Conservation (phyloP, 2,797 vertebrate genomes). For the Syndactyla subalaris region DNA sequence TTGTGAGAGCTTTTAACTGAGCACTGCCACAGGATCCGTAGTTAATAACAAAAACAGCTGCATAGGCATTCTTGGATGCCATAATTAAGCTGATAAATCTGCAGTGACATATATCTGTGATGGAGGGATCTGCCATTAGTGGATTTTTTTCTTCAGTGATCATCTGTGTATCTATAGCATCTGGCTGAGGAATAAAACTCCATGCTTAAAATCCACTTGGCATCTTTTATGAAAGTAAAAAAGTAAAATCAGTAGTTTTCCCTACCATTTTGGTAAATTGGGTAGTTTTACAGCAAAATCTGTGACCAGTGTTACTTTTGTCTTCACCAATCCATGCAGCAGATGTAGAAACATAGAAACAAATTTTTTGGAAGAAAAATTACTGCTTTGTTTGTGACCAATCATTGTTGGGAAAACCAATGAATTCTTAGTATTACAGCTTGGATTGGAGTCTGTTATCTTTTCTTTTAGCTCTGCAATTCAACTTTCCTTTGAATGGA, state of each 20-base stretch:
- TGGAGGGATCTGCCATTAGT: neutral
- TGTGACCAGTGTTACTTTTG: neutral
- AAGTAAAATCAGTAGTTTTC: neutral
- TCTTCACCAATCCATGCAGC: neutral
- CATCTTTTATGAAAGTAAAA: neutral
- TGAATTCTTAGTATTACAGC: neutral
- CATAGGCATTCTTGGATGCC: neutral
- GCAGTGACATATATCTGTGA: neutral
- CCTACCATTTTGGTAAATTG: neutral
- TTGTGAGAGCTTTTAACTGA: neutral
- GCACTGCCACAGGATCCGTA: neutral
- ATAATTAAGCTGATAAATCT: constrained; percentile 11
- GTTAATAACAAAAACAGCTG: neutral
- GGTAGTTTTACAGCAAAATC: neutral
- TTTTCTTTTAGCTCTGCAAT: neutral
- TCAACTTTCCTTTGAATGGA: neutral
- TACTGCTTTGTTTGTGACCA: neutral
- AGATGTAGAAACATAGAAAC: neutral
- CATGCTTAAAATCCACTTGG: neutral
- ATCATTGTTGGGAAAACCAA: neutral
- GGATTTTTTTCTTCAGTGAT: neutral
- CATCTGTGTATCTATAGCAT: neutral
- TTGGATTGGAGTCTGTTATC: neutral
- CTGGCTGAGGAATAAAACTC: neutral
- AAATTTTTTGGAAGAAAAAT: neutral